These are phyloP conservation scores for Platichthys stellatus DNA, from an alignment of 2,113 vertebrate genomes.

Conservation along the genomic window DNA sequence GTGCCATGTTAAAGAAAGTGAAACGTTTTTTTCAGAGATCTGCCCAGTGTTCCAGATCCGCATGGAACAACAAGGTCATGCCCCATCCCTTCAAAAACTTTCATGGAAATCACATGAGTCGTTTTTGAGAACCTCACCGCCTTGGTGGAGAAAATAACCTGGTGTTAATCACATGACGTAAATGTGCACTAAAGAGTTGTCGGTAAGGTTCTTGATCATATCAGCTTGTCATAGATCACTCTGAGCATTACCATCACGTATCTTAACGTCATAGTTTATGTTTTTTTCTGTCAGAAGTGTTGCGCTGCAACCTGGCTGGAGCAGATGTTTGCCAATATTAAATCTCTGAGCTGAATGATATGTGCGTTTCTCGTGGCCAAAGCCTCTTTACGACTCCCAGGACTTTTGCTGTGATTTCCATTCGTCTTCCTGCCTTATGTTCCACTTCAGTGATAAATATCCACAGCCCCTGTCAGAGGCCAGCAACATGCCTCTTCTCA, in stretches of 20 bases:
- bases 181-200: not conserved
- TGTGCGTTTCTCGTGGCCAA: constrained; percentile 27
- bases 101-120: too few species aligned
- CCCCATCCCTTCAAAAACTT: too few species aligned
- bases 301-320: not conserved
- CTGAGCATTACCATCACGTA: not conserved
- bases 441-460: constrained; percentile 15
- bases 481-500: not conserved
- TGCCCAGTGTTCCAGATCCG: too few species aligned
- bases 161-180: not conserved
- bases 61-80: too few species aligned
- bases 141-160: too few species aligned
- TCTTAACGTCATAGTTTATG: not conserved
- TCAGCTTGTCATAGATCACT: not conserved
- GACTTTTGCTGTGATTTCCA: constrained; percentile 24
- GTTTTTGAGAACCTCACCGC: not conserved
- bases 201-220: not conserved
- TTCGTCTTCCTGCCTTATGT: constrained; percentile 22
- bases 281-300: not conserved
- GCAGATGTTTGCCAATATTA: constrained; percentile 38
- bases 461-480: not conserved
- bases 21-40: too few species aligned
- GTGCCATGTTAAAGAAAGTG: too few species aligned
- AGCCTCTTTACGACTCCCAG: constrained; percentile 28
- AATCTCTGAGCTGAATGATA: constrained; percentile 14